Conservation (phyloP, 2,888 invertebrate genomes). For the Epistrophe grossulariae region DNA sequence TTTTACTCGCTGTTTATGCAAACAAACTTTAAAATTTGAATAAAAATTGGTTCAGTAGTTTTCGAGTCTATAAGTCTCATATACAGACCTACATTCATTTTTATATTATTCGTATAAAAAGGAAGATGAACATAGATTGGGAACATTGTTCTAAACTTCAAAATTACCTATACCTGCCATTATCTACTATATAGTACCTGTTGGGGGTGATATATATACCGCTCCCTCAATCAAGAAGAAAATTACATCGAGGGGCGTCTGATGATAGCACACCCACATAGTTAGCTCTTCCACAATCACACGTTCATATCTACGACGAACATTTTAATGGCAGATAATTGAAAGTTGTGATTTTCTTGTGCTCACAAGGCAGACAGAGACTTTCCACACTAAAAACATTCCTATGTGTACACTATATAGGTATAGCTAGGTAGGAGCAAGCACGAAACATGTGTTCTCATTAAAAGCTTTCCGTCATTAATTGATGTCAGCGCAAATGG, state of each 20-base stretch:
- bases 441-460: conserved; percentile 73
- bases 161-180: not conserved
- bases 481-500: conserved; percentile 76
- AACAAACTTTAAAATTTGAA: no score
- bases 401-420: conserved; percentile 22
- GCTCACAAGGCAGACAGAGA: conserved; percentile 22
- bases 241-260: conserved; percentile 27
- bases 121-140: not conserved
- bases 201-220: conserved; percentile 18
- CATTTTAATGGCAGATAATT: conserved; percentile 74
- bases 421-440: conserved; percentile 29
- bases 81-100: no score
- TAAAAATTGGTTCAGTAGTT: no score
- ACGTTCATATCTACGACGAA: conserved; percentile 46
- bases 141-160: not conserved
- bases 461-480: conserved; percentile 76
- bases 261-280: conserved; percentile 10
- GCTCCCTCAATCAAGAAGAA: conserved; percentile 33
- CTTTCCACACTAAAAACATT: conserved; percentile 5
- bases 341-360: conserved; percentile 75
- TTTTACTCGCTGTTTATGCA: no score
- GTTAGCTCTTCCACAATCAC: conserved; percentile 50
- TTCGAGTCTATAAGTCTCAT: no score
- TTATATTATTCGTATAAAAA: no score
- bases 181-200: not conserved